Conservation (phyloP, 2,888 invertebrate species). For the Conistra vaccinii region DNA sequence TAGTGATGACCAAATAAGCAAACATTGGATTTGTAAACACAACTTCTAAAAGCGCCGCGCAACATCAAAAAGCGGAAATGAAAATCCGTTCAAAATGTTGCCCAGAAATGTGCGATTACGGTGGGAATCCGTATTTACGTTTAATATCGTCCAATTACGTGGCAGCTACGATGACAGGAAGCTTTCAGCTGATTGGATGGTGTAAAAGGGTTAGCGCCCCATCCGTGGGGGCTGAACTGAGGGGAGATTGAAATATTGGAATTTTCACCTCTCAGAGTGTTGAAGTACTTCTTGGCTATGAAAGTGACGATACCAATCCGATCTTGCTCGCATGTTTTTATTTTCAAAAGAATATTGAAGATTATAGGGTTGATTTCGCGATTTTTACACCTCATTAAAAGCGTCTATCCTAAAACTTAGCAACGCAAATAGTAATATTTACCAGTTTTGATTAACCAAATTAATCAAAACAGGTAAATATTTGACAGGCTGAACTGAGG, state of each 20-base stretch:
- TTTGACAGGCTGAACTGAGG: constrained; percentile 47
- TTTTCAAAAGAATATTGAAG: neutral
- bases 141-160: constrained; percentile 67
- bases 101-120: constrained; percentile 43
- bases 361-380: neutral
- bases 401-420: no score
- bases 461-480: no score
- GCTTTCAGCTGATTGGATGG: constrained; percentile 82
- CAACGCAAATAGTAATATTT: no score
- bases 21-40: constrained; percentile 5
- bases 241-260: constrained; percentile 63
- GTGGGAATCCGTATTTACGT: constrained; percentile 58
- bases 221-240: constrained; percentile 52
- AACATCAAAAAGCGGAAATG: constrained; percentile 46
- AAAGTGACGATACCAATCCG: constrained; percentile 14
- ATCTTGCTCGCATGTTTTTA: neutral
- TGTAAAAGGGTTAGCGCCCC: constrained; percentile 75
- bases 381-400: constrained; percentile 1
- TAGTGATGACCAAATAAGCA: constrained; percentile 5
- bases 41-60: constrained; percentile 1
- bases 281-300: constrained; percentile 30
- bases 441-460: no score
- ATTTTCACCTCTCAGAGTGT: constrained; percentile 44
- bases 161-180: constrained; percentile 72
- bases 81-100: constrained; percentile 38